Evolutionary conservation across 2,797 vertebrate genomes (phyloP), one percentile per base, ranked within the genome.

Genomic region (Gila robusta): DNA sequence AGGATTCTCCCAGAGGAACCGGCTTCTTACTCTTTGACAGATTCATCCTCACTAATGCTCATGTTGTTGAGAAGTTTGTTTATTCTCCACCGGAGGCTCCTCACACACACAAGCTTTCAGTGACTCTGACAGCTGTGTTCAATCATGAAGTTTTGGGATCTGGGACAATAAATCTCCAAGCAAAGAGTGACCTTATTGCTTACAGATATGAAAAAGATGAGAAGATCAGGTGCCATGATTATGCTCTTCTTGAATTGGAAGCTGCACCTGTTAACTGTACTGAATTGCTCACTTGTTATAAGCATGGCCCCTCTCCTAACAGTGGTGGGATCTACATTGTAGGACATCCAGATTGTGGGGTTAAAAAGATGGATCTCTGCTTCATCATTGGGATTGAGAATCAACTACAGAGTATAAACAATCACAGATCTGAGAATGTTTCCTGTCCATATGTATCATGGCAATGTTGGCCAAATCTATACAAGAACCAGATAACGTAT

Each of bases 21-120:
- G 87, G 89, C 4, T 89, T 89, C 62, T 44, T 89, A 28, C 69
- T 88, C 32, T 88, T 87, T 59, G 19, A 26, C 10, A 79, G 56
- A 26, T 89, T 82, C 21, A 56, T 90, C 10, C 73, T 90, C 91
- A 95, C 56, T 94, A 88, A 85, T 14, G 82, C 69, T 26, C 89
- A 89, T 66, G 89, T 89, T 21, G 41, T 83, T 64, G 41, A 88
- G 56, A 1, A 37, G 0, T 23, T 10, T 69, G 35, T 69, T 2
- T 0, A 88, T 94, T 2, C 71, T 88, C 83, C 28, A 82, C 9
- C 59, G 5, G 23, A 35, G 17, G 7, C 91, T 56, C 90, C 81
- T 1, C 85, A 94, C 3, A 74, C 88, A 49, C 0, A 0, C 14
- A 17, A 3, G 35, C 6, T 16, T 5, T 39, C 10, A 4, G 0